A percentile compares a stretch with the other conserved stretches of the same genome.
Conservation (phyloP, 2,113 vertebrate species). For the Aviceda subcristata region DNA sequence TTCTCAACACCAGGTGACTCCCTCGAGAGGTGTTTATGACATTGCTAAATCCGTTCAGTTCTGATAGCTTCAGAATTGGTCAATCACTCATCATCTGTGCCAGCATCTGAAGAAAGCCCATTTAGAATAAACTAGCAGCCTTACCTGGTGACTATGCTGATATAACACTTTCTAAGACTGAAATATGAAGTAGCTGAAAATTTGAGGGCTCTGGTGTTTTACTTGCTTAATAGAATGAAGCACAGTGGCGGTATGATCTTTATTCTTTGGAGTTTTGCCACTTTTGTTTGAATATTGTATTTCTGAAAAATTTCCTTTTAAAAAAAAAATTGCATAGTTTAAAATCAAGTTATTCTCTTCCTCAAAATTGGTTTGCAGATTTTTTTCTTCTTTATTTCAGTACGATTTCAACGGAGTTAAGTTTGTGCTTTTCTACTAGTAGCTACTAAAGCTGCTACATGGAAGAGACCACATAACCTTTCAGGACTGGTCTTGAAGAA, state of each 20-base stretch:
- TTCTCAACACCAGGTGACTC: conserved; percentile 57
- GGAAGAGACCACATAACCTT: background rate
- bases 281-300: background rate
- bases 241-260: background rate
- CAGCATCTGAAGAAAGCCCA: conserved; percentile 36
- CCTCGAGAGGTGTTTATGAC: conserved; percentile 61
- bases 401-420: background rate
- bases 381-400: background rate
- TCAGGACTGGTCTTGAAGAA: background rate
- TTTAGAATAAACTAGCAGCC: conserved; percentile 29
- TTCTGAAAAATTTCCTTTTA: background rate
- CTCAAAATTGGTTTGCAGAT: background rate
- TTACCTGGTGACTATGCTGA: background rate
- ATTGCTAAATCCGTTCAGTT: conserved; percentile 56
- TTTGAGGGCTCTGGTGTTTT: background rate
- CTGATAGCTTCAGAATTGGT: conserved; percentile 59
- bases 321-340: background rate
- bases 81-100: conserved; percentile 57
- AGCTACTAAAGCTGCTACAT: background rate
- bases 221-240: background rate
- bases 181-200: background rate
- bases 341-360: background rate
- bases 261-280: background rate
- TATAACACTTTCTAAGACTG: background rate
- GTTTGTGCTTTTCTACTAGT: background rate